Evolutionary conservation across 1,140 invertebrate species (phyloP).

Genomic region (Drosophila lacteicornis): DNA sequence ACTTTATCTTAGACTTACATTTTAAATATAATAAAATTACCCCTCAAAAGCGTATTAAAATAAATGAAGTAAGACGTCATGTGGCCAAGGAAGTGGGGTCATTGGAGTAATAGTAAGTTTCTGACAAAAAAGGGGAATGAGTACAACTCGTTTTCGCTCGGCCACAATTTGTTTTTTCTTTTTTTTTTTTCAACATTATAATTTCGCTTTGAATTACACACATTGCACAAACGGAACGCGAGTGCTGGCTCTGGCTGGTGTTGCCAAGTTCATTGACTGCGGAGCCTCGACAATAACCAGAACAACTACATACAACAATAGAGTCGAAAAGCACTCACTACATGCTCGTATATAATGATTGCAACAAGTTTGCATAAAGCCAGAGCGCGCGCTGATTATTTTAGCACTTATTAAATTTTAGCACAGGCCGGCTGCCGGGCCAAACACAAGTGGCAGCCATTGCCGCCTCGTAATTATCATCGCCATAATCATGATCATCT

Average conservation of each 20-base stretch:
- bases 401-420: slow-evolving; percentile 82
- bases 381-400: slow-evolving; percentile 73
- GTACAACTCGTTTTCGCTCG: slow-evolving; percentile 48
- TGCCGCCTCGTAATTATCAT: slow-evolving; percentile 45
- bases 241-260: neutral
- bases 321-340: slow-evolving; percentile 52
- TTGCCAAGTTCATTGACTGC: slow-evolving; percentile 67
- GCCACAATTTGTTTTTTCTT: slow-evolving; percentile 25
- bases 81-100: slow-evolving; percentile 11
- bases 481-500: slow-evolving; percentile 52
- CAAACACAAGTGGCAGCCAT: slow-evolving; percentile 25
- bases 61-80: neutral
- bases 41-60: neutral
- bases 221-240: slow-evolving; percentile 51
- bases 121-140: slow-evolving; percentile 3
- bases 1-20: too few species aligned
- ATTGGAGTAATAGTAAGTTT: slow-evolving; percentile 56
- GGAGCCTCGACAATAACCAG: slow-evolving; percentile 35
- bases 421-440: slow-evolving; percentile 37
- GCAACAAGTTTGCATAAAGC: slow-evolving; percentile 76
- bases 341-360: slow-evolving; percentile 32
- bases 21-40: neutral
- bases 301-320: slow-evolving; percentile 48
- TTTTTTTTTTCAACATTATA: slow-evolving; percentile 67
- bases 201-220: slow-evolving; percentile 78